Evolutionary conservation across 2,888 invertebrate species (phyloP).

Genomic region (Epirrhoe tristata): DNA sequence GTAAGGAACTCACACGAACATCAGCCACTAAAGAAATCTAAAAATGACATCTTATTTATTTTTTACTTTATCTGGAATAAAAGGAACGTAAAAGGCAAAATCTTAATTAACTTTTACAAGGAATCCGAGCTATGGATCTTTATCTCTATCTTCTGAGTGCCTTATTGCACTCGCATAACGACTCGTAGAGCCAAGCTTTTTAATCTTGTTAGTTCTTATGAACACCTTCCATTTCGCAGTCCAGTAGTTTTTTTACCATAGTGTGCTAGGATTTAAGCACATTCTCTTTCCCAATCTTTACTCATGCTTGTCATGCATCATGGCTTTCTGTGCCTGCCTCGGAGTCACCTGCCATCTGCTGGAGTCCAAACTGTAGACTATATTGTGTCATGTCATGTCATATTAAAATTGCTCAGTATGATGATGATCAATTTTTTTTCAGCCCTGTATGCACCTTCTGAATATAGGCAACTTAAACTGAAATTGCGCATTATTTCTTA

Average conservation of each 20-base stretch:
- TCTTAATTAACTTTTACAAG: conserved; percentile 4
- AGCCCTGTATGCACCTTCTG: too few species aligned
- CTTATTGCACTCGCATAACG: conserved; percentile 6
- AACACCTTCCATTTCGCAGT: not conserved
- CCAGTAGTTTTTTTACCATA: not conserved
- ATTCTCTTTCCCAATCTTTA: too few species aligned
- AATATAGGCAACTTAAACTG: too few species aligned
- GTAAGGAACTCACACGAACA: not conserved
- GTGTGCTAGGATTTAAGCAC: too few species aligned
- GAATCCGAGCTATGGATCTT: not conserved
- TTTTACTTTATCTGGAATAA: conserved; percentile 5
- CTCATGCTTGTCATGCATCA: too few species aligned
- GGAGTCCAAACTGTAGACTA: too few species aligned
- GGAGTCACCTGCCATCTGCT: too few species aligned
- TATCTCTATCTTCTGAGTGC: conserved; percentile 2
- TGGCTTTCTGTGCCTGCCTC: too few species aligned
- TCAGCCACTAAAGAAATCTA: not conserved
- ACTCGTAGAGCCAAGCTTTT: not conserved
- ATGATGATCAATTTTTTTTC: too few species aligned
- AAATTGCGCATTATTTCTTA: too few species aligned
- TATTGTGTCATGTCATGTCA: too few species aligned
- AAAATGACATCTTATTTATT: not conserved
- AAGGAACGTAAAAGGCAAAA: conserved; percentile 4
- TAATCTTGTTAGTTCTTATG: not conserved
- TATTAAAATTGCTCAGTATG: too few species aligned